Conservation (phyloP, 92 coral and sea anemone genomes). For the Galaxea fascicularis region DNA sequence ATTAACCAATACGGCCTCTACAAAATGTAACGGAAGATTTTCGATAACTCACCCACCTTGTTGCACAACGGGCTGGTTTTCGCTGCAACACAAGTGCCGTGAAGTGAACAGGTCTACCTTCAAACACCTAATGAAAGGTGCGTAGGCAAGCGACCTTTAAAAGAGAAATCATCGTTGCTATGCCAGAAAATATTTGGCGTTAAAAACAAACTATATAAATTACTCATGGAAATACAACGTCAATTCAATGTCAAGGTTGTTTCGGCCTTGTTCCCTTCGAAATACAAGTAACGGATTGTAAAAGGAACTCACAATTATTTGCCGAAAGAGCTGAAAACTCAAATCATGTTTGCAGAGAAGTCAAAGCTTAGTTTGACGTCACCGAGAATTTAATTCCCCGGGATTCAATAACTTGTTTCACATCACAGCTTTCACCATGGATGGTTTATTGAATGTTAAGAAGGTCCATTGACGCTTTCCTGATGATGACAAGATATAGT, state of each 20-base stretch:
- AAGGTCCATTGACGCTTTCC: no score
- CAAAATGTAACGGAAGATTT: no score
- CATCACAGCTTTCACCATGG: no score
- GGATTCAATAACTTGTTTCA: no score
- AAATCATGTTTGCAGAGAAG: not conserved
- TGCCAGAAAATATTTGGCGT: slow-evolving; percentile 2
- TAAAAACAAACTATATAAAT: not conserved
- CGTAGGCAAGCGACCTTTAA: not conserved
- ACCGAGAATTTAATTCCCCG: no score
- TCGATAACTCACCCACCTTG: no score
- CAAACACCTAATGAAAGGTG: not conserved
- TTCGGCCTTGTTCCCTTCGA: not conserved
- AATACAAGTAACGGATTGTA: not conserved
- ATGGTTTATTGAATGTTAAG: no score
- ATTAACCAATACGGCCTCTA: no score
- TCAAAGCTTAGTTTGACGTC: no score
- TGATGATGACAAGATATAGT: no score
- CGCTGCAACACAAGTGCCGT: not conserved
- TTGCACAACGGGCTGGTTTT: no score
- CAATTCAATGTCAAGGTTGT: not conserved
- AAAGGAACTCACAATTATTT: not conserved
- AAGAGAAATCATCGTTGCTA: slow-evolving; percentile 21
- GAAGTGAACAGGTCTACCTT: slow-evolving; percentile 4
- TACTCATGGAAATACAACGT: not conserved
- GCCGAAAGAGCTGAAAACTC: no score